phyloP scores from a whole-genome alignment of 1,140 invertebrate genomes.

The Ips nitidus region DNA sequence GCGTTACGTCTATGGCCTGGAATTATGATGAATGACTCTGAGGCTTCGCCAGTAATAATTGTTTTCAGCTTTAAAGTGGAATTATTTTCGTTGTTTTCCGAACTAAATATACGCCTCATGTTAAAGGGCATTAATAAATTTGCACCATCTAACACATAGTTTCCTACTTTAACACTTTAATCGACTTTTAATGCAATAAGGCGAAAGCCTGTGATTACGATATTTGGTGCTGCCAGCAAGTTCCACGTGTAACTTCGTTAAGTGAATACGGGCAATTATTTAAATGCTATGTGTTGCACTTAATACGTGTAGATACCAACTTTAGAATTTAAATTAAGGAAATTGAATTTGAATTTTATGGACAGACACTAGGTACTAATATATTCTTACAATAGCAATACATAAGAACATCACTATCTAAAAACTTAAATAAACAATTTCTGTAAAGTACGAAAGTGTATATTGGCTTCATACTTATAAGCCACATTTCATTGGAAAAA shows the following conservation, averaged over 20 bases:
- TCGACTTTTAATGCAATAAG: constrained; percentile 14
- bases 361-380: too few relatives aligned
- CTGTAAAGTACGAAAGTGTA: too few relatives aligned
- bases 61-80: constrained; percentile 23
- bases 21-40: constrained; percentile 24
- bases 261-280: neutral
- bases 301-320: too few relatives aligned
- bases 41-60: constrained; percentile 25
- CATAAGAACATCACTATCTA: too few relatives aligned
- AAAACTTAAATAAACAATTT: too few relatives aligned
- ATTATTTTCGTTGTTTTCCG: constrained; percentile 16
- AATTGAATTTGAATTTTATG: too few relatives aligned
- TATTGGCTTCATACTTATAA: too few relatives aligned
- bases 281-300: neutral
- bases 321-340: too few relatives aligned
- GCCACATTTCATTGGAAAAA: too few relatives aligned
- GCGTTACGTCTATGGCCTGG: constrained; percentile 10
- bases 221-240: constrained; percentile 3
- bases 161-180: constrained; percentile 22
- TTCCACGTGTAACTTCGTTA: constrained; percentile 4
- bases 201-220: constrained; percentile 5
- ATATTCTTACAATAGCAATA: too few relatives aligned
- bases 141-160: constrained; percentile 14
- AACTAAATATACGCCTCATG: constrained; percentile 11
- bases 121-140: constrained; percentile 28